phyloP scores from a whole-genome alignment of 2,113 vertebrate species.

The Hystrix brachyura region DNA sequence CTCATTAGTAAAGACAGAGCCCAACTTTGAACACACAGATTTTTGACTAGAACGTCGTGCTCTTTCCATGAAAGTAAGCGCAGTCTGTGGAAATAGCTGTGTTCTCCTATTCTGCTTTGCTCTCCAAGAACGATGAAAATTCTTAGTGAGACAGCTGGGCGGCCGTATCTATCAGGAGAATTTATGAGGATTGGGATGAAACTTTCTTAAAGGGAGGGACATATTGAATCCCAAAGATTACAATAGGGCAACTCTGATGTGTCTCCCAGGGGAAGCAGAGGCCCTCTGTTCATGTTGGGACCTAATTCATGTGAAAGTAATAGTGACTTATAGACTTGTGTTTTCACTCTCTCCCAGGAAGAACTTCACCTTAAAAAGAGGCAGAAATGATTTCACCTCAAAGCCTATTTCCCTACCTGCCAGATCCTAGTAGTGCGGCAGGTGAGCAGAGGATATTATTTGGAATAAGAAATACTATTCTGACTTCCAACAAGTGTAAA shows the following conservation, averaged over 20 bases:
- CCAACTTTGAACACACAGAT: background rate
- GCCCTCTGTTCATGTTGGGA: background rate
- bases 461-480: background rate
- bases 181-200: background rate
- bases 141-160: background rate
- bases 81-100: background rate
- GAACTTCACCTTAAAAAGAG: background rate
- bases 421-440: background rate
- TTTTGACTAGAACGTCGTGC: background rate
- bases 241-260: accelerated
- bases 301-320: background rate
- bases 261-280: background rate
- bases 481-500: background rate
- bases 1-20: background rate
- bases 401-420: background rate
- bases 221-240: background rate
- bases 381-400: background rate
- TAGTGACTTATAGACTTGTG: background rate
- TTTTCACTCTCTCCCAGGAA: background rate
- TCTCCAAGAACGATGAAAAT: background rate
- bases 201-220: background rate
- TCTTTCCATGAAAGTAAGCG: background rate
- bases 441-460: background rate
- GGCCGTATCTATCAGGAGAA: background rate
- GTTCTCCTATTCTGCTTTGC: background rate